phyloP scores from a whole-genome alignment of 2,113 vertebrate species.

The Macrotus californicus region DNA sequence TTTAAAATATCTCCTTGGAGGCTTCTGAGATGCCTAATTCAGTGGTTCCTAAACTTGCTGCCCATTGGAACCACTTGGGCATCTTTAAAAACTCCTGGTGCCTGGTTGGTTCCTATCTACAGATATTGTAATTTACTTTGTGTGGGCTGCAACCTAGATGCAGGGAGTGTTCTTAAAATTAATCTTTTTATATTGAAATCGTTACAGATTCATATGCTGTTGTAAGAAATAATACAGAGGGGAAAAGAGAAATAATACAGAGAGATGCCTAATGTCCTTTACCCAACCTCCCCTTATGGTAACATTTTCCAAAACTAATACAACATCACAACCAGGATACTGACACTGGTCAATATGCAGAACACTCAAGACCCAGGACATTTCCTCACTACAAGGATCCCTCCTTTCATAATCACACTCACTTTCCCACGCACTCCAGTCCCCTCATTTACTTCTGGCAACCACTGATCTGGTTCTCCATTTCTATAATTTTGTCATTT shows the following conservation, averaged over 20 bases:
- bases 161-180: neutral
- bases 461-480: neutral
- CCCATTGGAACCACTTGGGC: neutral
- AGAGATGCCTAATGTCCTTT: neutral
- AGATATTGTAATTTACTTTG: neutral
- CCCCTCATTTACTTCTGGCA: neutral
- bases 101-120: neutral
- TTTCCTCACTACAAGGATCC: neutral
- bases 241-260: neutral
- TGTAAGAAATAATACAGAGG: neutral
- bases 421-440: neutral
- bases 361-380: neutral
- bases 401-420: neutral
- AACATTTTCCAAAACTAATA: neutral
- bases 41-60: neutral
- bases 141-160: neutral
- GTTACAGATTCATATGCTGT: neutral
- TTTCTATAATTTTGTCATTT: neutral
- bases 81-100: neutral
- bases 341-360: neutral
- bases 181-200: neutral
- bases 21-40: slow-evolving; percentile 3
- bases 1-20: neutral
- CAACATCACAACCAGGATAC: neutral
- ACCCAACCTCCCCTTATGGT: neutral